phyloP scores from a whole-genome alignment of 2,113 vertebrate genomes.

The Capreolus pygargus region DNA sequence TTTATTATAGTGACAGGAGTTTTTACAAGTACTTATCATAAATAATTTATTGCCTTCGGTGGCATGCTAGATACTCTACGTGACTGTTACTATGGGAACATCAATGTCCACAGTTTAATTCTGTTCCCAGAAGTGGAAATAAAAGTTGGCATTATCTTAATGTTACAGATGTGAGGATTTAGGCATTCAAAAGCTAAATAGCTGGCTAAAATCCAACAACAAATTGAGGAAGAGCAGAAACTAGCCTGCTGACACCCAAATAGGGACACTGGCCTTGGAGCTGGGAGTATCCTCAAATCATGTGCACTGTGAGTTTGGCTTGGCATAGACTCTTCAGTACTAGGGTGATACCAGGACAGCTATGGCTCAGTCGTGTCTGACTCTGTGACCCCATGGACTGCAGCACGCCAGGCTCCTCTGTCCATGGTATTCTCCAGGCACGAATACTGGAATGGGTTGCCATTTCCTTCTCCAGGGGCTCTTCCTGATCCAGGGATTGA shows the following conservation, averaged over 20 bases:
- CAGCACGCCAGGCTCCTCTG: not conserved
- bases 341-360: not conserved
- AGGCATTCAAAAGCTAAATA: conserved; percentile 36
- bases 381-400: not conserved
- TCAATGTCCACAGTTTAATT: conserved; percentile 48
- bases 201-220: not conserved
- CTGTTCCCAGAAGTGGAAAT: conserved; percentile 48
- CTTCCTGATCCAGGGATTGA: not conserved
- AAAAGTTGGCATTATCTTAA: conserved; percentile 50
- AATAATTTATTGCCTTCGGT: conserved; percentile 64
- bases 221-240: not conserved
- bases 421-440: not conserved
- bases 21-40: conserved; percentile 58
- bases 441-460: not conserved
- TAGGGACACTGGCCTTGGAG: not conserved
- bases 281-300: not conserved
- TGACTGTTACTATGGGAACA: conserved; percentile 65
- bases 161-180: conserved; percentile 32
- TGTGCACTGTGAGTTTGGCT: not conserved
- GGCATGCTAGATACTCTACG: conserved; percentile 23
- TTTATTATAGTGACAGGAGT: conserved; percentile 54
- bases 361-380: not conserved
- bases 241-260: not conserved
- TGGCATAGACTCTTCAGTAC: not conserved
- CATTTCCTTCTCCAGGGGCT: not conserved